phyloP scores from a whole-genome alignment of 2,888 invertebrate species.

The Congeria kusceri region DNA sequence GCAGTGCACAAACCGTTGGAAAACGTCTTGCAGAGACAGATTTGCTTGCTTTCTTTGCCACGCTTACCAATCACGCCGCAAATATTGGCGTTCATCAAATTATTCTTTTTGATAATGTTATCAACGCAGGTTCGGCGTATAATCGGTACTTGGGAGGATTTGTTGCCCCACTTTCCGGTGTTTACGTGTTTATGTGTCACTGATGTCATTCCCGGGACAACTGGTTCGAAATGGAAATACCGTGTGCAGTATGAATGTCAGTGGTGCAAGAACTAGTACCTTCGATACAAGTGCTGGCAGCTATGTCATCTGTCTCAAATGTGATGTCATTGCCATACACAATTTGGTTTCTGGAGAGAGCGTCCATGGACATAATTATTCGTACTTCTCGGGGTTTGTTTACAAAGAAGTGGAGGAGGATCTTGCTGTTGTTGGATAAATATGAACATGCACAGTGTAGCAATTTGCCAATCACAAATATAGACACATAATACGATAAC shows the following conservation, averaged over 20 bases:
- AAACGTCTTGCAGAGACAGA: no score
- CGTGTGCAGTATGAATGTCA: no score
- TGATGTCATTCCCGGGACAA: no score
- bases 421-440: no score
- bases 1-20: no score
- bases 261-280: not conserved
- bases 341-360: not conserved
- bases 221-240: no score
- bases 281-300: not conserved
- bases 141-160: slow-evolving; percentile 8
- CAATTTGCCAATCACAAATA: no score
- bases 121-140: slow-evolving; percentile 9
- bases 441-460: no score
- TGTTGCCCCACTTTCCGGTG: slow-evolving; percentile 9
- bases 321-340: slow-evolving; percentile 9
- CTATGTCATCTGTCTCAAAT: not conserved
- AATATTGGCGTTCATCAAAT: slow-evolving; percentile 8
- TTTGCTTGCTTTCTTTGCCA: slow-evolving; percentile 13
- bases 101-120: slow-evolving; percentile 12
- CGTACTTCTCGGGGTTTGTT: slow-evolving; percentile 11
- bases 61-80: not conserved
- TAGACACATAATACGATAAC: no score
- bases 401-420: not conserved
- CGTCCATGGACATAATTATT: not conserved
- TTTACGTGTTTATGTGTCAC: slow-evolving; percentile 4